Evolutionary conservation across 2,797 vertebrate genomes (phyloP).

Genomic region (Gambelia wislizenii): DNA sequence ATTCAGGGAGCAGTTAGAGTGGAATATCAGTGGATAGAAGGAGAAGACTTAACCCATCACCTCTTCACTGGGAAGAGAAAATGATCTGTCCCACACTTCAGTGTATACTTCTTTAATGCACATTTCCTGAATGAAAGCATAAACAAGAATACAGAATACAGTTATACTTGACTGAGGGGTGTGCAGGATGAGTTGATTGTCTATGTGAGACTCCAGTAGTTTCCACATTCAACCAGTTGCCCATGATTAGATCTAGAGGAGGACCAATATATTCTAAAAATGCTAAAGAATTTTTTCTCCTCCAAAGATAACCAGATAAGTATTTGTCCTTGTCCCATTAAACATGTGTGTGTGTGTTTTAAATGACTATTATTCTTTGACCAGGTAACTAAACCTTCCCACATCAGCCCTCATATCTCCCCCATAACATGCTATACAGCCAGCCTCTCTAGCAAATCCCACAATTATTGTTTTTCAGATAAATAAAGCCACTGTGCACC

Average conservation of each 20-base stretch:
- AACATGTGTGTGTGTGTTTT: not conserved
- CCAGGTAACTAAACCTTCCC: not conserved
- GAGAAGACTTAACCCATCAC: too few species aligned
- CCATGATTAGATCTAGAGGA: not conserved
- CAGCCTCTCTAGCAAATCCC: constrained; percentile 32
- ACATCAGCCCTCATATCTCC: not conserved
- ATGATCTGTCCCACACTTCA: too few species aligned
- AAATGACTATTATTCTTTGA: constrained; percentile 2
- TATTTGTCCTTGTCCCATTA: not conserved
- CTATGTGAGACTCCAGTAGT: too few species aligned
- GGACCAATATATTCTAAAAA: not conserved
- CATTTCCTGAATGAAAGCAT: too few species aligned
- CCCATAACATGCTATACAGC: not conserved
- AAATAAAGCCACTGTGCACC: constrained; percentile 52
- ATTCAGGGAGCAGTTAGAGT: not conserved
- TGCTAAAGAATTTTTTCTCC: not conserved
- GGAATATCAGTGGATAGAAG: not conserved
- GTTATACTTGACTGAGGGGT: too few species aligned
- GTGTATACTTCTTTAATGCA: too few species aligned
- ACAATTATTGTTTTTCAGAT: constrained; percentile 40
- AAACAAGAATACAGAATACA: too few species aligned
- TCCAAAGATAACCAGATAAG: not conserved
- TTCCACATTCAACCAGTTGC: too few species aligned
- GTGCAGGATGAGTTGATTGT: too few species aligned
- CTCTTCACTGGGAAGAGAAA: too few species aligned